Evolutionary conservation across 1,140 invertebrate species (phyloP), one percentile per base, ranked within the genome.

Genomic region (Macrobrachium rosenbergii): DNA sequence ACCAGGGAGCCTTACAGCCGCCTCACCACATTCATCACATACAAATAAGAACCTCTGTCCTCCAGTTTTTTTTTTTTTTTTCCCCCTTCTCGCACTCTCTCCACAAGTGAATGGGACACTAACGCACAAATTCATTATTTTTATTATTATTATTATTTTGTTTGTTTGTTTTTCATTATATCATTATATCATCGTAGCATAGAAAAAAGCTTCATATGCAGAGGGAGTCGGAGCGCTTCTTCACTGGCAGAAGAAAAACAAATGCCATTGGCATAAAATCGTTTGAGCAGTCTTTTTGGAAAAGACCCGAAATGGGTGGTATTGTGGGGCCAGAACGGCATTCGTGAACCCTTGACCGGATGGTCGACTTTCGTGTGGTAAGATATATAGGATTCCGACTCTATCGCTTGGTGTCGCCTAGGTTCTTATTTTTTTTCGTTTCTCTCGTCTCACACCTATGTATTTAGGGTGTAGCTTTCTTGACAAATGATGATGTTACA

Each of bases 401-500:
- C 17, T 45, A 2, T 19, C 14, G 37, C 8, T 2, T 28, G 12
- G 19, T 19, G 69, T n/a, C 72, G 0, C 11, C 45, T 45, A 11
- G 10, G 2, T 14, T 19, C 37, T 8, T 75, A 8, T 75, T 19
- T 17, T 14, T n/a, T 45, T 7, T 21, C 69, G n/a, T 28, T 73
- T 37, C 12, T 52, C 52, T 52, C 52, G 12, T 52, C 52, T 52
- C 52, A 52, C 52, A 52, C 52, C 52, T 52, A 52, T 52, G 72
- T 43, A 75, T 75, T 75, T 75, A 45, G 43, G 7, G 72, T 28
- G 43, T n/a, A 75, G 72, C 72, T 52, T 16, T 14, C 72, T 52
- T 75, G 72, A 75, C 72, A 75, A 75, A 75, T 75, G 72, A 75
- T 75, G 72, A 75, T 75, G 72, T 75, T 75, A 19, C 37, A 16